Evolutionary conservation across 2,113 vertebrate genomes (phyloP).

Genomic region (Coryphaenoides rupestris): DNA sequence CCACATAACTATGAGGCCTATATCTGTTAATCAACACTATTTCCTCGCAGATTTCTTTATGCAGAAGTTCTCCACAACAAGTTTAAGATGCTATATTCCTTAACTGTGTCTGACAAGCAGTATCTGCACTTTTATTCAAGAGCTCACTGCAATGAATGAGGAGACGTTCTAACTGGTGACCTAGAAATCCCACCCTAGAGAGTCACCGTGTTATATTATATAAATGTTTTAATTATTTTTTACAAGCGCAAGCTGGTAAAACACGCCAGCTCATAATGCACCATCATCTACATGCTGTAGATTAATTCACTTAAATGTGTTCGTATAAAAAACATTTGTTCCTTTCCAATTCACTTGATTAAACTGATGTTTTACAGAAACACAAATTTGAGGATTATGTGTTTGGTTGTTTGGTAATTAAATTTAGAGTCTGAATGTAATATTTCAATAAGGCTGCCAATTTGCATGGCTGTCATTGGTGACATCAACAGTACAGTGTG

Average conservation of each 20-base stretch:
- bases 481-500: background rate
- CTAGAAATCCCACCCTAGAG: constrained; percentile 21
- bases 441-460: too few relatives aligned
- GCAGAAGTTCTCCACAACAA: constrained; percentile 20
- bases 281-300: background rate
- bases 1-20: too few relatives aligned
- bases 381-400: constrained; percentile 19
- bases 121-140: constrained; percentile 32
- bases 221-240: constrained; percentile 42
- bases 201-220: constrained; percentile 21
- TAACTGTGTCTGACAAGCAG: background rate
- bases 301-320: too few relatives aligned
- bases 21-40: constrained; percentile 7
- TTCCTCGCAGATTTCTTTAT: constrained; percentile 10
- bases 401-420: constrained; percentile 7
- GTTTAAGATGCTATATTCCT: constrained; percentile 12
- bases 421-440: background rate
- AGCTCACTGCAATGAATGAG: constrained; percentile 37
- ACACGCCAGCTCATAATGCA: constrained; percentile 38
- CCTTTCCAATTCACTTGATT: constrained; percentile 19
- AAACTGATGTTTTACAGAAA: constrained; percentile 17
- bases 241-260: constrained; percentile 22
- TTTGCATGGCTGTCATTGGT: too few relatives aligned
- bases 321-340: background rate
- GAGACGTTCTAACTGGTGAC: constrained; percentile 37